Evolutionary conservation across 1,140 invertebrate species (phyloP), one percentile per base, ranked within the genome.

Genomic region (Subanguina moxae): DNA sequence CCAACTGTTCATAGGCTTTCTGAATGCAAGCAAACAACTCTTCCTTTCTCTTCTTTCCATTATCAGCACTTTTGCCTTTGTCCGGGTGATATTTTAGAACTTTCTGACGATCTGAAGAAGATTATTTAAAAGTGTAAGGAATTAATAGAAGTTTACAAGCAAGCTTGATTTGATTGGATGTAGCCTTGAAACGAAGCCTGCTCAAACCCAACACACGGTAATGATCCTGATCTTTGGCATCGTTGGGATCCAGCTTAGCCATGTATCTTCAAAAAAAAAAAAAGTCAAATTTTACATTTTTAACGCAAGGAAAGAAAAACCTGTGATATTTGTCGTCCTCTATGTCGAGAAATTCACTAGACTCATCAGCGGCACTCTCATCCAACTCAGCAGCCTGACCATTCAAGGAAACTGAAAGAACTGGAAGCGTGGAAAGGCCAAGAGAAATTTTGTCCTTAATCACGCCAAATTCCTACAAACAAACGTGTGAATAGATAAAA

Each of bases 21-120:
- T 94, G 97, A 78, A 99, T 97, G 83, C 94, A 97, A 0, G 93
- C 93, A 83, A 97, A 99, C 84, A 97, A 97, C 85, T 97, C 94
- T 80, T 93, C 83, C 56, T 84, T 83, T 62, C 45, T 17, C 46
- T 30, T 85, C 80, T 28, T 82, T 82, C 66, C 69, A 46, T 62
- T 67, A 46, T 84, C 93, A 91, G 15, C 27, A 19, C 43, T 28
- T 19, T 66, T 76, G 42, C 76, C 92, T 83, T 98, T 98, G 83
- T 98, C 95, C 0, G 95, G 95, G 86, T 99, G 95, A 84, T 98
- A 94, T 78, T 89, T 89, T 28, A 98, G 85, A 30, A 97, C 94
- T 85, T 92, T 93, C 78, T 87, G 85, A 68, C 90, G 88, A 82
- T 90, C 88, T 89, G 75, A 69, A 77, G 62, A 68, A 42, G 32